A percentile compares a stretch with the other conserved stretches of the same genome.
These are phyloP conservation scores for Nephrotoma guestfalica DNA, from an alignment of 2,888 invertebrate genomes.

Conservation along the genomic window DNA sequence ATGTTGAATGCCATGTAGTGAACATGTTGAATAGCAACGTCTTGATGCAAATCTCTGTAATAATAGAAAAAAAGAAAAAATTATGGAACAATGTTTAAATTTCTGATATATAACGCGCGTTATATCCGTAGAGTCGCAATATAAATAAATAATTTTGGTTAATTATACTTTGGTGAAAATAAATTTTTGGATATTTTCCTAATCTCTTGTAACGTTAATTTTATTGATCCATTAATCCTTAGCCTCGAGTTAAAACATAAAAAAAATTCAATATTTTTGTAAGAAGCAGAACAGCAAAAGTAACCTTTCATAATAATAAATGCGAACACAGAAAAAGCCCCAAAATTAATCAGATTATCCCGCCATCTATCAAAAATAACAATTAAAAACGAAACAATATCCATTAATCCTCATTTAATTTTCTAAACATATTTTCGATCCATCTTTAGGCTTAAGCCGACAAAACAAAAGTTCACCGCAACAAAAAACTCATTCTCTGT, in stretches of 20 bases:
- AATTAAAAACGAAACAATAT: not conserved
- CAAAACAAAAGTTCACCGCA: not conserved
- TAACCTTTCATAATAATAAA: not conserved
- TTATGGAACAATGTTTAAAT: not conserved
- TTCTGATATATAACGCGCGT: no score
- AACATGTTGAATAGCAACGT: conserved; percentile 69
- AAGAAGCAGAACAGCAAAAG: not conserved
- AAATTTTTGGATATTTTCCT: not conserved
- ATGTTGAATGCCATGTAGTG: conserved; percentile 54
- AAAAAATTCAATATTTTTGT: no score
- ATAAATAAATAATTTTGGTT: no score
- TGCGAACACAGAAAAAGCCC: not conserved
- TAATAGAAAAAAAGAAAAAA: not conserved
- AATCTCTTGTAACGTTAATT: not conserved
- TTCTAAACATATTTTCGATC: not conserved
- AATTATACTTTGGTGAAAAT: no score
- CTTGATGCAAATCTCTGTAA: conserved; percentile 65
- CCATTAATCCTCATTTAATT: not conserved
- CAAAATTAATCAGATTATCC: not conserved
- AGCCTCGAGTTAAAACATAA: not conserved
- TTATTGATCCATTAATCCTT: not conserved
- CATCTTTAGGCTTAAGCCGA: not conserved
- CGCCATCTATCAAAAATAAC: not conserved
- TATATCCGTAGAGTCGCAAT: no score
- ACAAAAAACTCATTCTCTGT: not conserved